Conservation (phyloP, 2,888 invertebrate genomes). For the Morpho deidamia region DNA sequence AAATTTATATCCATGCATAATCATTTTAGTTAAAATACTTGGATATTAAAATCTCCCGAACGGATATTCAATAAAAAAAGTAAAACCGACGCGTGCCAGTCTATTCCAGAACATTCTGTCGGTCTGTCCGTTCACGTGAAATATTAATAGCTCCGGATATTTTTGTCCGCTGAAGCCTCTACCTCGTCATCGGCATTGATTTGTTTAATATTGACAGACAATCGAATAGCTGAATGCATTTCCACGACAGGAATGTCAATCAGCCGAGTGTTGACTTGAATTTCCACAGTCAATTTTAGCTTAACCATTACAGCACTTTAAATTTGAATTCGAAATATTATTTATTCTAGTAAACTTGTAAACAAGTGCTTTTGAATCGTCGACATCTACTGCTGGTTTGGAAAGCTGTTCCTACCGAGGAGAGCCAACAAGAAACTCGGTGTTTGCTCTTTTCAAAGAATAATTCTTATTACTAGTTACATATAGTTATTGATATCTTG, state of each 20-base stretch:
- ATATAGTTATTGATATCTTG: no score
- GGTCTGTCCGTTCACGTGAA: conserved; percentile 36
- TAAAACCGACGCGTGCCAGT: conserved; percentile 22
- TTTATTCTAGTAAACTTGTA: no score
- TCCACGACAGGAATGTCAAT: conserved; percentile 2
- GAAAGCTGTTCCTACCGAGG: no score
- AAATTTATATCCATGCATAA: no score
- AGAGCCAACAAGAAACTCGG: no score
- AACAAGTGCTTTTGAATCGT: no score
- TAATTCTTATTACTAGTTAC: no score
- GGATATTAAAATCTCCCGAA: not conserved
- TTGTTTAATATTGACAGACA: conserved; percentile 12
- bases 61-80: not conserved
- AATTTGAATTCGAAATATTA: no score
- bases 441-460: no score
- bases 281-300: no score
- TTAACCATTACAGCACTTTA: no score
- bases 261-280: not conserved
- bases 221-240: not conserved
- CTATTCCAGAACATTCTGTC: conserved; percentile 33
- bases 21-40: not conserved
- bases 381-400: no score
- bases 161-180: conserved; percentile 26
- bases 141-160: conserved; percentile 45
- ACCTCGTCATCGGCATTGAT: conserved; percentile 20